Conservation (phyloP, 1,140 invertebrate species). For the Atta cephalotes region DNA sequence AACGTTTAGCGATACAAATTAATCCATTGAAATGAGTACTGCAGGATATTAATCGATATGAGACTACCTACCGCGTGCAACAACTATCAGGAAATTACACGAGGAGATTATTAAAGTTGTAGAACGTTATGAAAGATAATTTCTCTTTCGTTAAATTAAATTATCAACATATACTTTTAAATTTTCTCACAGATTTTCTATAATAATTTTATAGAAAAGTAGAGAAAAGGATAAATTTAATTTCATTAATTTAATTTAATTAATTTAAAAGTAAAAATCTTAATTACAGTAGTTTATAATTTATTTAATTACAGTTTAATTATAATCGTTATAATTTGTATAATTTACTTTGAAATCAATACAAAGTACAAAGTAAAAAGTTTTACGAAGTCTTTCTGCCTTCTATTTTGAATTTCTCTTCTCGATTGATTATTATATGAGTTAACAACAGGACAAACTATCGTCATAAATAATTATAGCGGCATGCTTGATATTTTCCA, state of each 20-base stretch:
- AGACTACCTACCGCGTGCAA: slow-evolving; percentile 21
- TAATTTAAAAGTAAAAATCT: not conserved
- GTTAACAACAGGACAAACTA: too few species aligned
- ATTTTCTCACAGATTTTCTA: not conserved
- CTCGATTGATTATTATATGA: too few species aligned
- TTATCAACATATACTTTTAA: not conserved
- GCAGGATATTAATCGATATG: slow-evolving; percentile 7
- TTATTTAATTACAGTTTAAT: not conserved
- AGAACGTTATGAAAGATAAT: not conserved
- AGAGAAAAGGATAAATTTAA: not conserved
- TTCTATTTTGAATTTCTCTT: not conserved
- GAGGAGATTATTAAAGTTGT: slow-evolving; percentile 16
- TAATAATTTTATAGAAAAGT: not conserved
- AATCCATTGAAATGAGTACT: slow-evolving; percentile 29
- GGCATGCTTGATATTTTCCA: too few species aligned
- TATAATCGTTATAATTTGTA: slow-evolving; percentile 1
- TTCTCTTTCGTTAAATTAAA: not conserved
- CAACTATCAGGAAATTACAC: not conserved
- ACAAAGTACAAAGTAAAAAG: too few species aligned
- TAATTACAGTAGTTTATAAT: not conserved
- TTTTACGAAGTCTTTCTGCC: not conserved
- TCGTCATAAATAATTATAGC: too few species aligned
- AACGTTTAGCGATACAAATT: slow-evolving; percentile 48
- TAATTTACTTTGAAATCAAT: not conserved
- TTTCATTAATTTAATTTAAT: not conserved